Conservation (phyloP, 2,113 vertebrate genomes). For the Rana temporaria region DNA sequence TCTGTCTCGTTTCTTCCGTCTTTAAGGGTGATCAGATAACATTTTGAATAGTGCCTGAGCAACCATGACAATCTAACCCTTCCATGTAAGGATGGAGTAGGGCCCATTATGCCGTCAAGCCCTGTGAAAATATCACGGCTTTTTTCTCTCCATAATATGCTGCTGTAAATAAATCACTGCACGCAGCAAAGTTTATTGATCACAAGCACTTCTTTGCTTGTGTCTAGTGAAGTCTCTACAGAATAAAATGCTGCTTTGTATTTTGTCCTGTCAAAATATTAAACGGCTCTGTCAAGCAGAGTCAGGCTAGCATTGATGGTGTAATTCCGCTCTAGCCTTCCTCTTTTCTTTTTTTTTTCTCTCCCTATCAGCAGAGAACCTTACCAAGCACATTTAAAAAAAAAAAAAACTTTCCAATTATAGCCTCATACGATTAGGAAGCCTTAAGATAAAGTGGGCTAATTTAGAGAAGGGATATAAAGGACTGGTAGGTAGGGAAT, state of each 20-base stretch:
- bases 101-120: conserved; percentile 88
- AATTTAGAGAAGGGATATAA: conserved; percentile 77
- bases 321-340: conserved; percentile 81
- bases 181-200: conserved; percentile 96
- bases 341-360: conserved; percentile 74
- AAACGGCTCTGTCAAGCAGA: conserved; percentile 92
- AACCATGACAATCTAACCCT: conserved; percentile 91
- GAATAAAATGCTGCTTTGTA: conserved; percentile 98
- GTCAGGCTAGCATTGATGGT: conserved; percentile 82
- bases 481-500: conserved; percentile 70
- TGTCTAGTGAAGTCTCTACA: conserved; percentile 91
- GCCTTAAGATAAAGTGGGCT: conserved; percentile 84
- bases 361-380: conserved; percentile 78
- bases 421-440: conserved; percentile 84
- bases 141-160: conserved; percentile 93
- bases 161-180: conserved; percentile 95
- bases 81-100: conserved; percentile 91
- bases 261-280: conserved; percentile 98
- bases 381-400: conserved; percentile 80
- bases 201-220: conserved; percentile 92
- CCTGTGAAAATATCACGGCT: conserved; percentile 87
- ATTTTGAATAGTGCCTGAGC: conserved; percentile 92
- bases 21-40: conserved; percentile 96
- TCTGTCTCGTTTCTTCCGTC: conserved; percentile 90
- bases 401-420: conserved; percentile 86